Evolutionary conservation across 2,888 invertebrate genomes (phyloP), one percentile per base, ranked within the genome.

Genomic region (Mesopsocus fuscifrons): DNA sequence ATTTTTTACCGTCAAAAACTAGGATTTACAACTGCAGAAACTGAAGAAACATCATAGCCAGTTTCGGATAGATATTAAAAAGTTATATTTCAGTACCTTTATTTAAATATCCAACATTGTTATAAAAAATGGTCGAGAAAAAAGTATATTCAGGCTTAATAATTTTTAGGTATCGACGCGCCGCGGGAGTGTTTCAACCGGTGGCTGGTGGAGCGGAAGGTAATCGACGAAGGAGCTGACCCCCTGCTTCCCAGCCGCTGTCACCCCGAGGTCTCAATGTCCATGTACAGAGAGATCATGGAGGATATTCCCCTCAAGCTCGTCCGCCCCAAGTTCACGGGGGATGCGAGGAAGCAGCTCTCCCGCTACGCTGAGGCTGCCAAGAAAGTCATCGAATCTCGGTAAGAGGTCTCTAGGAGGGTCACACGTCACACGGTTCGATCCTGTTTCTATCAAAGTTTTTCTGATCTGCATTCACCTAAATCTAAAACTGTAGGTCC

Each of bases 231-330:
- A 55, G 94, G 94, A 2, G 76, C 74, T 44, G 95, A 95, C 65
- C 87, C 94, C 1, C 61, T 95, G 41, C 64, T 95, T 41, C 94
- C 95, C 5, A 88, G 88, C 59, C 79, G 79, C 58, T 94, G 94
- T 63, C 75, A 78, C 52, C 83, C 87, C 2, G 92, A 92, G 64
- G 80, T 95, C 52, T 94, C 94, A 3, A 74, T 78, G 57, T 82
- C 85, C 2, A 91, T 95, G 92, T 91, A 91, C 63, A 77, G 88
- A 49, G 95, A 95, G 66, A 89, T 95, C 43, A 92, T 95, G 89
- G 87, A 91, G 62, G 94, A 95, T 63, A 89, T 97, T 57, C 95
- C 95, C 8, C 87, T 95, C 46, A 92, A 91, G 62, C 70, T 95
- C 46, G 76, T 85, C n/a, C 79, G 89, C 59, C 92, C 94, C 6